Conservation (phyloP, 2,797 vertebrate species). For the Chlorospingus flavigularis region DNA sequence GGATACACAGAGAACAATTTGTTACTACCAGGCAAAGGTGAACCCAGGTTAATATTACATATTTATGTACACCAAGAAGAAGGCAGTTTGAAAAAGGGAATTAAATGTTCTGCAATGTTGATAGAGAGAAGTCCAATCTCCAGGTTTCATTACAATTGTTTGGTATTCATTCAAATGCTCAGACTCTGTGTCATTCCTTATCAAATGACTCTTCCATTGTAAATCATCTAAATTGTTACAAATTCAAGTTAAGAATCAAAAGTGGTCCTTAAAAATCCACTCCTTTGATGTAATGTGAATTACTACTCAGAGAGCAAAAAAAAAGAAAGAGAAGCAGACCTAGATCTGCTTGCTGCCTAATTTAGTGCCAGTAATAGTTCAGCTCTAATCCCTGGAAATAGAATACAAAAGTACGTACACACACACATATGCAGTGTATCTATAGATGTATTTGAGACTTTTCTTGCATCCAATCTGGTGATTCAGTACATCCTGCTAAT, state of each 20-base stretch:
- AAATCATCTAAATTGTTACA: slow-evolving; percentile 54
- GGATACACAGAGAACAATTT: neutral
- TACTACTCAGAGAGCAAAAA: neutral
- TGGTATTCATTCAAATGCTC: slow-evolving; percentile 4
- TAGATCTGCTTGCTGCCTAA: neutral
- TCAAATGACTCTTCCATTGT: slow-evolving; percentile 6
- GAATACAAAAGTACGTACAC: neutral
- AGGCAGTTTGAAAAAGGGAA: neutral
- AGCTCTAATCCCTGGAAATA: neutral
- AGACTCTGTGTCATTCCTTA: slow-evolving; percentile 24
- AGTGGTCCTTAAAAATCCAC: slow-evolving; percentile 1
- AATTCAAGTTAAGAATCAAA: slow-evolving; percentile 21
- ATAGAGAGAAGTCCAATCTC: neutral
- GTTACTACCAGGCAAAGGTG: slow-evolving; percentile 28
- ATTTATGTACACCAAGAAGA: neutral
- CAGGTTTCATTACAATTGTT: slow-evolving; percentile 13
- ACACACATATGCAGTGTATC: neutral
- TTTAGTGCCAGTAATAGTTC: neutral
- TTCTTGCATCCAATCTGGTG: neutral
- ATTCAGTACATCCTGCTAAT: neutral
- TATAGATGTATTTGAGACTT: neutral
- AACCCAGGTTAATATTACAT: neutral
- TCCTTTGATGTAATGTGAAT: neutral
- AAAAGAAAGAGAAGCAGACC: neutral
- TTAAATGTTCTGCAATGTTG: slow-evolving; percentile 6